phyloP scores from a whole-genome alignment of 1,140 invertebrate species.

The Cyrtorhinus lividipennis region DNA sequence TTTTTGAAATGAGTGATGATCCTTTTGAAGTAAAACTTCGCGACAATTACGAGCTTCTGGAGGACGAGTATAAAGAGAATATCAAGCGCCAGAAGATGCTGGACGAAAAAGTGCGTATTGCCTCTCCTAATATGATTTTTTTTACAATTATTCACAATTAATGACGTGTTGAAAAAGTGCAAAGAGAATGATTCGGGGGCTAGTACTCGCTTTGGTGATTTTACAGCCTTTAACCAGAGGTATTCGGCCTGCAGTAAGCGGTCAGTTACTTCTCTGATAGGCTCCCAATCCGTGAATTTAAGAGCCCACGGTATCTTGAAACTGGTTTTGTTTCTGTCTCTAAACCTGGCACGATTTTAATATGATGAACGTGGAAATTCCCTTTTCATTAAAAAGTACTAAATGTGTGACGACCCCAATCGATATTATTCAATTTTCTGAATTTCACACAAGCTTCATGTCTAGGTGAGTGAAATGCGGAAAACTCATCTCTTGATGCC shows the following conservation, averaged over 20 bases:
- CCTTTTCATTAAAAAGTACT: background rate
- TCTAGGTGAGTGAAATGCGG: conserved; percentile 52
- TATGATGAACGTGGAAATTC: background rate
- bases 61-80: conserved; percentile 93
- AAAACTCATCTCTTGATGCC: conserved; percentile 70
- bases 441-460: no score
- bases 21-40: conserved; percentile 93
- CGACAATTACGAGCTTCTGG: conserved; percentile 89
- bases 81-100: conserved; percentile 80
- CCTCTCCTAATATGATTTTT: background rate
- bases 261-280: background rate
- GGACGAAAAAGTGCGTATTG: conserved; percentile 58
- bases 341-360: no score
- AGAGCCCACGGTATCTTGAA: background rate
- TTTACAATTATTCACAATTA: background rate
- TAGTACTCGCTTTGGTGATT: background rate
- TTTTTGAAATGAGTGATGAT: conserved; percentile 90
- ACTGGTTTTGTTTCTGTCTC: no score
- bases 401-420: background rate
- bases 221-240: background rate
- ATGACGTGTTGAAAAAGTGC: background rate
- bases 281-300: background rate
- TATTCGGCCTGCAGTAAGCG: background rate
- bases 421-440: background rate
- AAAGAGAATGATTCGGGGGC: background rate